Base-by-base conservation (phyloP, 1,140 invertebrate species). In the Meteorus sp. region DNA sequence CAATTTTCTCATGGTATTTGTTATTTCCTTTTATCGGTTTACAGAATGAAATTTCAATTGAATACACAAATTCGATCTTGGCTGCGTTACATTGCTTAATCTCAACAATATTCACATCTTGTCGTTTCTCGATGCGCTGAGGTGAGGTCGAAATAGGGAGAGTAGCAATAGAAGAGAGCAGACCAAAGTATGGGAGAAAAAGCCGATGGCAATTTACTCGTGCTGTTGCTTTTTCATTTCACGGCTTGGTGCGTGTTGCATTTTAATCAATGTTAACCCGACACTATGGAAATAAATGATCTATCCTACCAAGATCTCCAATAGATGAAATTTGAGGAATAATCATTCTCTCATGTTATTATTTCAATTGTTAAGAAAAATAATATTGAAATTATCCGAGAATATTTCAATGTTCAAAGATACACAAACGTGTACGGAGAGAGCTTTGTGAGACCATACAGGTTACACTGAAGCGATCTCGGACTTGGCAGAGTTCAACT, bases 181-280 rank as follows among this genome's bases (percentile, higher is more conserved):
- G n/a, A n/a, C n/a, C n/a, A n/a, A n/a, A n/a, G n/a, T n/a, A n/a
- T n/a, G n/a, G n/a, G n/a, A n/a, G 33, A 48, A 48, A 25, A 59
- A 52, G 48, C 56, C 56, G 52, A 52, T 59, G 56, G 56, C 56
- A 59, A 59, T 59, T 59, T 43, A 48, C 56, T 59, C 56, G 48
- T 59, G 56, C 48, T 59, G 56, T 59, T 59, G 56, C 56, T 59
- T 51, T 59, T 59, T 59, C 56, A 59, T 59, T 59, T 59, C 56
- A 59, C 48, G 56, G 47, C 37, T 52, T 51, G 56, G 25, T 48
- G 56, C 56, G 48, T 27, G 48, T 59, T 59, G 56, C 56, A 59
- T 59, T 59, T 59, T 59, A 59, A 59, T 59, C 56, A 59, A 58
- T 58, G 56, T 58, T 58, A 58, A 59, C 56, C 41, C 43, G 41